These are phyloP conservation scores for Tringa solitaria DNA, from an alignment of 2,113 vertebrate genomes.

Conservation along the genomic window DNA sequence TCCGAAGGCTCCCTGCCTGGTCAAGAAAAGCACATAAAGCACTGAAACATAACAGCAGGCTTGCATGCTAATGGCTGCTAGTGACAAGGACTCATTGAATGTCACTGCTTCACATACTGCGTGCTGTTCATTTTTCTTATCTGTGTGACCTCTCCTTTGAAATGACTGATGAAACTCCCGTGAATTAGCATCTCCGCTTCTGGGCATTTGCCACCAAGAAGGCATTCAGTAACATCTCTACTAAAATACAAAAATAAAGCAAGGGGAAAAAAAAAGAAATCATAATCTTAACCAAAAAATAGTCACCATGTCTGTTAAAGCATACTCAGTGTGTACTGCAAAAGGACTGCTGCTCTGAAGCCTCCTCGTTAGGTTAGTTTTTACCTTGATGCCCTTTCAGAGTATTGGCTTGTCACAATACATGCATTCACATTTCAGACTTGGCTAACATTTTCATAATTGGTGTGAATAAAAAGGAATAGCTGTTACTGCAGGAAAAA, in stretches of 20 bases:
- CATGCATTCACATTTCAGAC: conserved; percentile 18
- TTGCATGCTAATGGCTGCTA: conserved; percentile 69
- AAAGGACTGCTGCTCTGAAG: neutral
- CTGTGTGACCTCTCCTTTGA: conserved; percentile 67
- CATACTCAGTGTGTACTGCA: neutral
- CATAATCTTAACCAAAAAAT: neutral
- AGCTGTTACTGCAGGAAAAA: conserved; percentile 23
- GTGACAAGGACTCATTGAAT: conserved; percentile 75
- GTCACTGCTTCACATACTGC: conserved; percentile 61
- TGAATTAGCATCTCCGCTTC: conserved; percentile 63
- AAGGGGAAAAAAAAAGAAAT: fast-evolving
- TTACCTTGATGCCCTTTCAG: neutral
- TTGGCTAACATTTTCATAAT: conserved; percentile 54
- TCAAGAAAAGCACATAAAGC: conserved; percentile 64
- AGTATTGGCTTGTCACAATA: neutral
- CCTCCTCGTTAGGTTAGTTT: neutral
- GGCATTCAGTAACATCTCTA: neutral
- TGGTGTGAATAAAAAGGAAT: conserved; percentile 60
- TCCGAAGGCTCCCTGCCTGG: conserved; percentile 59
- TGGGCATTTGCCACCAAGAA: conserved; percentile 54
- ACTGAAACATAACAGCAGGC: conserved; percentile 54
- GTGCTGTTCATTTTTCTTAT: conserved; percentile 67
- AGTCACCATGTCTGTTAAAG: neutral
- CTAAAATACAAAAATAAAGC: conserved; percentile 8
- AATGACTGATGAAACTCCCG: conserved; percentile 56